Evolutionary conservation across 1,140 invertebrate species (phyloP).

Genomic region (Heliconius nattereri): DNA sequence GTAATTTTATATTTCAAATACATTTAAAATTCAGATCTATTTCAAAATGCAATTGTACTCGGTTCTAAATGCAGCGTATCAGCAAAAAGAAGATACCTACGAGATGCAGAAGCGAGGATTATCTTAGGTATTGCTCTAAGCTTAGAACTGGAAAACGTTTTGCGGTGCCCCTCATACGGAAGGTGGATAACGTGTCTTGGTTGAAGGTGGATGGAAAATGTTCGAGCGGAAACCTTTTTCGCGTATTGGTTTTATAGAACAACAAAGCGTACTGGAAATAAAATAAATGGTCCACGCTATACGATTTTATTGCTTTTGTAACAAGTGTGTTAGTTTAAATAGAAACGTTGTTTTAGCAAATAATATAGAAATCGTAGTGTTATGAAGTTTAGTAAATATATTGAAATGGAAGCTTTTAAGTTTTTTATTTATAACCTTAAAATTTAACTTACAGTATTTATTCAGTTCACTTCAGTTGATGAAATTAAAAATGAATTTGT

Average conservation of each 20-base stretch:
- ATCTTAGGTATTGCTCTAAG: slow-evolving; percentile 53
- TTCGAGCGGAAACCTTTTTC: slow-evolving; percentile 49
- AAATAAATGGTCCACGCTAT: slow-evolving; percentile 41
- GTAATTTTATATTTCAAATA: not conserved
- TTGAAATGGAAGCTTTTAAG: not conserved
- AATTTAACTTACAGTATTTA: not conserved
- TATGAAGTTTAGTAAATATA: not conserved
- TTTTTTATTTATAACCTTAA: not conserved
- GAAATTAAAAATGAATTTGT: not conserved
- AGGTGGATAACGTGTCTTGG: slow-evolving; percentile 50
- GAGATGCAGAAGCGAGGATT: slow-evolving; percentile 55
- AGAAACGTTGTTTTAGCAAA: slow-evolving; percentile 20
- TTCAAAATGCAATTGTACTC: slow-evolving; percentile 18
- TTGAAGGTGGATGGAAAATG: no score
- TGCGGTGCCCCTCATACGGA: slow-evolving; percentile 11
- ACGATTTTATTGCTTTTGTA: slow-evolving; percentile 44
- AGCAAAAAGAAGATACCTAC: slow-evolving; percentile 47
- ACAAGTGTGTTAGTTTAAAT: slow-evolving; percentile 38
- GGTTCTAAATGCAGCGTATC: slow-evolving; percentile 32
- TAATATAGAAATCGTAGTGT: not conserved
- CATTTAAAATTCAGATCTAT: not conserved
- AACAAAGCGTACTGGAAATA: slow-evolving; percentile 41
- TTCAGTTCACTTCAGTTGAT: not conserved
- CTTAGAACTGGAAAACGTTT: slow-evolving; percentile 17
- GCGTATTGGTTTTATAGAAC: slow-evolving; percentile 47